A percentile compares a stretch with the other conserved stretches of the same genome.
phyloP scores from a whole-genome alignment of 2,797 vertebrate species.

The Acipenser ruthenus region DNA sequence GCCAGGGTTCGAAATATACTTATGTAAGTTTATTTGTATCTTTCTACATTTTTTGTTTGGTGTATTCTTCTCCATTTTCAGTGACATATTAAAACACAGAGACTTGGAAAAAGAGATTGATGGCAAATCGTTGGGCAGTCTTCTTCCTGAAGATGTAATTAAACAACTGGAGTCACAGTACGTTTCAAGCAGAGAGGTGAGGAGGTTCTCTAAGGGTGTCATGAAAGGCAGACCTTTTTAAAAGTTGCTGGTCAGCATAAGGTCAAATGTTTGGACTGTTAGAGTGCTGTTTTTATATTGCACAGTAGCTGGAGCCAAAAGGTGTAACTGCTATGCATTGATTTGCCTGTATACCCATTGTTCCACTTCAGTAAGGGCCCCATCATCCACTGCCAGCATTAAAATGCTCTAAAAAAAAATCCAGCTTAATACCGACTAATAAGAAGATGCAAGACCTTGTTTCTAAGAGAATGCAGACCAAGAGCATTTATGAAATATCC shows the following conservation, averaged over 20 bases:
- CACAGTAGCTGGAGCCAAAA: too few relatives aligned
- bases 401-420: too few relatives aligned
- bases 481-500: too few relatives aligned
- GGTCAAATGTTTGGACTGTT: background rate
- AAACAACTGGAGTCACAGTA: constrained; percentile 60
- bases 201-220: constrained; percentile 12
- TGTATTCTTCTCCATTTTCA: constrained; percentile 28
- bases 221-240: background rate
- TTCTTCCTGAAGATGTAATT: constrained; percentile 56
- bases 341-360: too few relatives aligned
- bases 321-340: too few relatives aligned
- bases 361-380: too few relatives aligned
- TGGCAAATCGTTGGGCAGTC: constrained; percentile 51
- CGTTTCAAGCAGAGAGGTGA: constrained; percentile 62
- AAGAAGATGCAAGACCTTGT: too few relatives aligned
- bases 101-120: constrained; percentile 56
- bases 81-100: constrained; percentile 63
- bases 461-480: too few relatives aligned
- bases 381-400: too few relatives aligned
- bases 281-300: background rate
- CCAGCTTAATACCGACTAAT: too few relatives aligned
- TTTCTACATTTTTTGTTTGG: background rate
- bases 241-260: background rate
- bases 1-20: too few relatives aligned
- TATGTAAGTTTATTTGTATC: too few relatives aligned